A percentile compares a stretch with the other conserved stretches of the same genome.
phyloP scores from a whole-genome alignment of 2,888 invertebrate genomes.

The Polylopha cassiicola region DNA sequence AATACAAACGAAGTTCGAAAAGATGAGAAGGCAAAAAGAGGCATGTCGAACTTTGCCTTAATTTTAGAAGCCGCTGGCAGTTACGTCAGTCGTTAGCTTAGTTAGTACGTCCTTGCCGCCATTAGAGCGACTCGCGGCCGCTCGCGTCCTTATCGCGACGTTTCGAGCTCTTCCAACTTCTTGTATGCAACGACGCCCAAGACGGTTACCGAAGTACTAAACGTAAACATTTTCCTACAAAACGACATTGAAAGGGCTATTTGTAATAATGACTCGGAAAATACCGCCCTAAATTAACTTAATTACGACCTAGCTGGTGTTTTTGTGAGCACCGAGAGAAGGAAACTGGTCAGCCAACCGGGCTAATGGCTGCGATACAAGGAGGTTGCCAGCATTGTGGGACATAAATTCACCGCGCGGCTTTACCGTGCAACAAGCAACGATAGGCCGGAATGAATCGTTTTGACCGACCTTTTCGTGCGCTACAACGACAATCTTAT shows the following conservation, averaged over 20 bases:
- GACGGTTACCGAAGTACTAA: conserved; percentile 24
- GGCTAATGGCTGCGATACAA: conserved; percentile 18
- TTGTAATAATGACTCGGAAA: conserved; percentile 16
- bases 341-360: conserved; percentile 16
- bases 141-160: conserved; percentile 38
- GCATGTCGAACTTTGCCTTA: conserved; percentile 27
- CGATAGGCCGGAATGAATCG: conserved; percentile 7
- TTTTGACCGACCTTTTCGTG: conserved; percentile 1
- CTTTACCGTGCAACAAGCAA: conserved; percentile 5
- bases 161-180: conserved; percentile 35
- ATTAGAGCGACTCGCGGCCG: conserved; percentile 40
- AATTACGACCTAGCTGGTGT: conserved; percentile 17
- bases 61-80: conserved; percentile 41
- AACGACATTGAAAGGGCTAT: no score
- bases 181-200: conserved; percentile 33
- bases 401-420: conserved; percentile 4
- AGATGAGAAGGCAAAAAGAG: conserved; percentile 6
- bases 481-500: conserved; percentile 16
- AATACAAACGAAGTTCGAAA: no score
- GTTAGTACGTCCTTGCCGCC: conserved; percentile 40
- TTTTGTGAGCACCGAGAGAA: conserved; percentile 15
- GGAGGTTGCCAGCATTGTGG: conserved; percentile 4
- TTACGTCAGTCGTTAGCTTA: conserved; percentile 51
- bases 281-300: conserved; percentile 19
- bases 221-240: conserved; percentile 21